Percentiles rank a stretch among this genome's conserved stretches.
Evolutionary conservation across 2,113 vertebrate genomes (phyloP).

Genomic region (Uria aalge): DNA sequence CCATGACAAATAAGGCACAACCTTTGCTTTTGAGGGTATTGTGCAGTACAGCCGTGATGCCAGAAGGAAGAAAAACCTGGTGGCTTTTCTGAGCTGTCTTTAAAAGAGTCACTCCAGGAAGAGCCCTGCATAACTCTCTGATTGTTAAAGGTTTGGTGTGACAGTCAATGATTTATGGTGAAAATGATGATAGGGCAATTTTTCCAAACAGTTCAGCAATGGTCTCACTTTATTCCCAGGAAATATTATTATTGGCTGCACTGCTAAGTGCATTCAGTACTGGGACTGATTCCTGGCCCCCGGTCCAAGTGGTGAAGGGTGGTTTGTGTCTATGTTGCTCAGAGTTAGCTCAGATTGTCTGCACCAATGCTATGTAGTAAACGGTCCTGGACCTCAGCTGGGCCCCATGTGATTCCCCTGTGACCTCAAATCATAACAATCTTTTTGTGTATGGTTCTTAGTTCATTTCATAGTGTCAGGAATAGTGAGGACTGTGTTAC

Average conservation of each 20-base stretch:
- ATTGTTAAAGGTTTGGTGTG: background rate
- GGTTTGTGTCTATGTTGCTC: slow-evolving; percentile 1
- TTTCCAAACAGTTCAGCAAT: slow-evolving; percentile 24
- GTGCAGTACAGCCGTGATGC: background rate
- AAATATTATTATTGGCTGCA: slow-evolving; percentile 56
- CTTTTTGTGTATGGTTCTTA: background rate
- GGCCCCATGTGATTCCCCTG: background rate
- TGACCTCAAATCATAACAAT: slow-evolving; percentile 45
- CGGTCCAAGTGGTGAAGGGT: slow-evolving; percentile 28
- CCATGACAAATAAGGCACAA: background rate
- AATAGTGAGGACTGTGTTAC: slow-evolving; percentile 25
- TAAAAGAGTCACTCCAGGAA: background rate
- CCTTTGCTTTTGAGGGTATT: background rate
- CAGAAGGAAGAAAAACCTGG: background rate
- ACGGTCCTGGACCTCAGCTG: background rate
- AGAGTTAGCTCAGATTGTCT: slow-evolving; percentile 2
- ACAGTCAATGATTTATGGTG: slow-evolving; percentile 54
- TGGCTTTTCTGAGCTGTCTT: background rate
- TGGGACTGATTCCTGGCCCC: slow-evolving; percentile 26
- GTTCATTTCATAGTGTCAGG: slow-evolving; percentile 28
- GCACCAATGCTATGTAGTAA: background rate
- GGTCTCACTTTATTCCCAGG: slow-evolving; percentile 13
- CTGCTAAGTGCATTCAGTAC: background rate
- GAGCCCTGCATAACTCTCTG: background rate
- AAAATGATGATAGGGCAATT: slow-evolving; percentile 25